These are phyloP conservation scores for Aleiodes alternator DNA, from an alignment of 2,888 invertebrate genomes.

Conservation along the genomic window DNA sequence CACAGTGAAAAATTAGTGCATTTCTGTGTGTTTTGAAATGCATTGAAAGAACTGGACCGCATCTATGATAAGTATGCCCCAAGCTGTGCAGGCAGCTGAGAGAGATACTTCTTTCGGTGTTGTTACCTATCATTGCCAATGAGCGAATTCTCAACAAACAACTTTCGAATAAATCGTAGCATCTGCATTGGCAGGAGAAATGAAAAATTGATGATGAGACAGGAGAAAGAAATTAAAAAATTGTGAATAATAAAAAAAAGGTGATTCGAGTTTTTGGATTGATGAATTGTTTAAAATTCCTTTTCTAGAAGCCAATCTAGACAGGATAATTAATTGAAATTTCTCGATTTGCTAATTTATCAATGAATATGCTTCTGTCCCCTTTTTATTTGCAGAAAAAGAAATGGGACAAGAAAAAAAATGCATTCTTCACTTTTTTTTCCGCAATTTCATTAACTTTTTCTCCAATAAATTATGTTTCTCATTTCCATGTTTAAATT, in stretches of 20 bases:
- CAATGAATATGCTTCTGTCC: not conserved
- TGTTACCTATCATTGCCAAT: slow-evolving; percentile 46
- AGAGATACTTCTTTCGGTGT: slow-evolving; percentile 33
- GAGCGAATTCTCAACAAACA: slow-evolving; percentile 35
- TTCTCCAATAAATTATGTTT: too few relatives aligned
- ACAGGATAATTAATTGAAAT: slow-evolving; percentile 20
- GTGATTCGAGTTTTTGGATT: not conserved
- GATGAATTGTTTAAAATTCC: not conserved
- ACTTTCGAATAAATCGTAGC: slow-evolving; percentile 58
- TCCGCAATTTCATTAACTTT: not conserved
- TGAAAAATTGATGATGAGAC: too few relatives aligned
- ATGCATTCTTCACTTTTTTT: too few relatives aligned
- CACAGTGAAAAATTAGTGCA: slow-evolving; percentile 55
- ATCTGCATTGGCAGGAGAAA: not conserved
- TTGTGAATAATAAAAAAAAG: not conserved
- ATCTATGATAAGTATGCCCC: slow-evolving; percentile 56
- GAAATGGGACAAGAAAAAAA: not conserved
- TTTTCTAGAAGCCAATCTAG: slow-evolving; percentile 10
- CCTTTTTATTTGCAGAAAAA: slow-evolving; percentile 13
- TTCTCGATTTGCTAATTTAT: not conserved
- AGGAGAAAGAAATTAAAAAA: not conserved
- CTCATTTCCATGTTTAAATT: too few relatives aligned
- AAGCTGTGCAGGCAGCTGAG: slow-evolving; percentile 9
- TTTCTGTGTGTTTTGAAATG: slow-evolving; percentile 55
- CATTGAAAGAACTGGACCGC: slow-evolving; percentile 61